Conservation (phyloP, 2,888 invertebrate species). For the Isoperla grammatica region DNA sequence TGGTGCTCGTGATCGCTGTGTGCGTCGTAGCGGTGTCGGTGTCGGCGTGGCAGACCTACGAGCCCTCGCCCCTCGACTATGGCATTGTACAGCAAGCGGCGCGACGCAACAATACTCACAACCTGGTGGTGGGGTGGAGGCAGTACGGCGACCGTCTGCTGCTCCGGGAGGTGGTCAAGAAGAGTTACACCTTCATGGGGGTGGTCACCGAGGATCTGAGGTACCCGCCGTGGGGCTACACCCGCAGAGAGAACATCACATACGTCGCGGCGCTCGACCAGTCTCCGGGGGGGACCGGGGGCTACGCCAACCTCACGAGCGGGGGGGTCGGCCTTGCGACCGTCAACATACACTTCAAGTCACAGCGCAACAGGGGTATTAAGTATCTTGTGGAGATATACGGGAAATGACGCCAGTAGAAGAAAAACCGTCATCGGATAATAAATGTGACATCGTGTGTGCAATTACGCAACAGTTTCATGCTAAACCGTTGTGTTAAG, state of each 20-base stretch:
- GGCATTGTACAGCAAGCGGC: slow-evolving; percentile 20
- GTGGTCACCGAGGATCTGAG: slow-evolving; percentile 34
- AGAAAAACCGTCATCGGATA: no score
- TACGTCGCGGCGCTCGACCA: slow-evolving; percentile 43
- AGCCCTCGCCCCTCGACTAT: slow-evolving; percentile 19
- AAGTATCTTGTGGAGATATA: slow-evolving; percentile 46
- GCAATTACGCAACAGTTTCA: no score
- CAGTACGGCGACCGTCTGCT: slow-evolving; percentile 32
- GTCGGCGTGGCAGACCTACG: neutral
- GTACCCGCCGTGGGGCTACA: slow-evolving; percentile 33
- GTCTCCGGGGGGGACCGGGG: slow-evolving; percentile 45
- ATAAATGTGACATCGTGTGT: no score
- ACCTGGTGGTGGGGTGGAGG: slow-evolving; percentile 33
- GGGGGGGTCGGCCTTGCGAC: slow-evolving; percentile 43
- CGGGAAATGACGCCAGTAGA: slow-evolving; percentile 33
- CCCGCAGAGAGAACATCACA: slow-evolving; percentile 37
- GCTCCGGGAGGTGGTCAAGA: slow-evolving; percentile 34
- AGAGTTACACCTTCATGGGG: slow-evolving; percentile 36
- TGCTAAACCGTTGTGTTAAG: no score
- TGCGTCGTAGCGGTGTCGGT: no score
- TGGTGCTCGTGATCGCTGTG: no score
- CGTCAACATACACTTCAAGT: slow-evolving; percentile 44
- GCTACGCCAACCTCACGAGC: slow-evolving; percentile 39
- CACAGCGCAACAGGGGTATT: slow-evolving; percentile 44
- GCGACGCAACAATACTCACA: slow-evolving; percentile 28